Evolutionary conservation across 2,888 invertebrate species (phyloP), one percentile per base, ranked within the genome.

Genomic region (Eurytoma adleriae): DNA sequence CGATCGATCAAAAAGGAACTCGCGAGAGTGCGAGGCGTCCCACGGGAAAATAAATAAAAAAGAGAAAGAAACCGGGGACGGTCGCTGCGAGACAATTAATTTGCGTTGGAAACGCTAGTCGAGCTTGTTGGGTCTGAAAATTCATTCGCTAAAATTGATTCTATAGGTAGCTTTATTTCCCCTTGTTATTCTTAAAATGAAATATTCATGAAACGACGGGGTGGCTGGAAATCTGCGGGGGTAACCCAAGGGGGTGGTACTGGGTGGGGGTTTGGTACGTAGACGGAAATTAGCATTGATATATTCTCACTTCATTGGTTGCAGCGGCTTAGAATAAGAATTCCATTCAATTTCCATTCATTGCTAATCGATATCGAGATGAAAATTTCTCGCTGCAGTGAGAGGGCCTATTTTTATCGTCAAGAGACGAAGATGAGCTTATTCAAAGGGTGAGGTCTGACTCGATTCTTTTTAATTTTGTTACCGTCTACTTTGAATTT

Each of bases 231-330:
- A 76, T 76, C 76, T 40, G 69, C 48, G 50, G 12, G 16, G 27
- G 2, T 20, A n/a, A n/a, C n/a, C n/a, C n/a, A n/a, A n/a, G n/a
- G 52, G 12, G 24, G 52, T 20, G 7, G 27, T 59, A 20, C 18
- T 3, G 7, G 27, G 4, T 16, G n/a, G 62, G 48, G 18, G 30
- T 48, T 64, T 48, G 48, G 59, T 59, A 50, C 18, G 48, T 48
- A 40, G 5, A 48, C 30, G 68, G 27, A 71, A 79, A 79, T 79
- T 79, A 79, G 73, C 79, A 73, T 73, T 48, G 68, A 68, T 74
- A 79, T 27, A 61, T 62, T 68, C 54, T 61, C 62, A 20, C 76
- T 69, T 48, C 70, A 70, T 77, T 62, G 59, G 62, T 54, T 40
- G 61, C 59, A 61, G 56, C 50, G 76, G n/a, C 13, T 59, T 56